phyloP scores from a whole-genome alignment of 2,888 invertebrate species.

The Perithous albicinctus region DNA sequence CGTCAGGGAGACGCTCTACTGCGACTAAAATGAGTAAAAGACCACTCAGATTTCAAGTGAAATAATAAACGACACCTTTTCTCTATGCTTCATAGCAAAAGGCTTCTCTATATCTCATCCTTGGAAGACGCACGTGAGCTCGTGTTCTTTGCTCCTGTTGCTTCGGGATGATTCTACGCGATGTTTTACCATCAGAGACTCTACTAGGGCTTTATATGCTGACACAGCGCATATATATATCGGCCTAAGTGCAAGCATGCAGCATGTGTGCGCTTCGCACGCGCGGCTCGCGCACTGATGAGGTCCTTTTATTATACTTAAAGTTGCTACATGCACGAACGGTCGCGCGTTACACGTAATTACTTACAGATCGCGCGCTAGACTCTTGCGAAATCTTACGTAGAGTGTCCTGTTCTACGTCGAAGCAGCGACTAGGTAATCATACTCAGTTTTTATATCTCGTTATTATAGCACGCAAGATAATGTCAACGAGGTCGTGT shows the following conservation, averaged over 20 bases:
- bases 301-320: constrained; percentile 63
- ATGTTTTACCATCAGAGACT: not conserved
- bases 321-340: constrained; percentile 60
- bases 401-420: not conserved
- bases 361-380: constrained; percentile 50
- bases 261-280: constrained; percentile 55
- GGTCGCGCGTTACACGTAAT: constrained; percentile 58
- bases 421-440: not conserved
- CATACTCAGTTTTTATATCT: not conserved
- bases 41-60: constrained; percentile 48
- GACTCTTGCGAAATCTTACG: constrained; percentile 48
- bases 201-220: not conserved
- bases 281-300: constrained; percentile 50
- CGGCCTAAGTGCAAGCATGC: constrained; percentile 22
- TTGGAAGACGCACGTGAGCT: constrained; percentile 43
- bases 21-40: constrained; percentile 35
- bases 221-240: not conserved
- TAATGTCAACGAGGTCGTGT: not conserved
- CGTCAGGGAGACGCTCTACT: constrained; percentile 4
- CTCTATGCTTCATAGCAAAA: constrained; percentile 27
- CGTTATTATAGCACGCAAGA: constrained; percentile 3
- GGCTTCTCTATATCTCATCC: constrained; percentile 43
- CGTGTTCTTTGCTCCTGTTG: constrained; percentile 12
- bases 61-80: constrained; percentile 62
- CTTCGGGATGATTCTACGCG: constrained; percentile 6